phyloP scores from a whole-genome alignment of 2,113 vertebrate species.

The Podilymbus podiceps region DNA sequence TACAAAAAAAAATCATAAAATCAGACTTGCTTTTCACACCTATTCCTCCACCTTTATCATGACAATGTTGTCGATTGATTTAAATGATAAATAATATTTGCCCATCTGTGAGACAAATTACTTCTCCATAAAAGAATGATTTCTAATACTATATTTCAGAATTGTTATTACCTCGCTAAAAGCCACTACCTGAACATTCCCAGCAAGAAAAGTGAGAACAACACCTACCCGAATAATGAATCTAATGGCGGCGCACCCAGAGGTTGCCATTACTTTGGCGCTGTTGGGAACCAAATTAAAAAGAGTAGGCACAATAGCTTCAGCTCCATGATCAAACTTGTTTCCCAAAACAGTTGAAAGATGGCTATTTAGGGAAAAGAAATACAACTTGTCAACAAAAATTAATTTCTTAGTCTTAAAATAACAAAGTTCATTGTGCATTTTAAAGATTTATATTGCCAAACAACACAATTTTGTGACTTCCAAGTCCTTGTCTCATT shows the following conservation, averaged over 20 bases:
- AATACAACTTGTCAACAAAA: neutral
- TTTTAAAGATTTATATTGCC: neutral
- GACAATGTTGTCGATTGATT: neutral
- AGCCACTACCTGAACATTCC: neutral
- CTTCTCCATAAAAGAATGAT: neutral
- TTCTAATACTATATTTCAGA: neutral
- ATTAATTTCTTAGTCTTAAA: neutral
- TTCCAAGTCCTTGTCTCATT: neutral
- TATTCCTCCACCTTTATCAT: neutral
- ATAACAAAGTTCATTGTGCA: neutral
- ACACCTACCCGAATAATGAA: constrained; percentile 91
- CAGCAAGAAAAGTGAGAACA: neutral
- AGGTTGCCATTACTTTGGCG: constrained; percentile 95
- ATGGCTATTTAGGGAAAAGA: constrained; percentile 74
- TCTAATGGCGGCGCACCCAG: constrained; percentile 91
- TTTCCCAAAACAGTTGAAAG: constrained; percentile 92
- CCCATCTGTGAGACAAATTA: neutral
- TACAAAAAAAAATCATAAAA: neutral
- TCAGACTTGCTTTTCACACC: neutral
- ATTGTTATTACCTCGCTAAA: neutral
- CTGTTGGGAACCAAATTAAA: constrained; percentile 98
- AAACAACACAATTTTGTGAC: neutral
- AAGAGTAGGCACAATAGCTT: constrained; percentile 93
- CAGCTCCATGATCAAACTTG: constrained; percentile 95
- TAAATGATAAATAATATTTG: neutral